These are phyloP conservation scores for Lonchura striata DNA, from an alignment of 2,113 vertebrate species.

Conservation along the genomic window DNA sequence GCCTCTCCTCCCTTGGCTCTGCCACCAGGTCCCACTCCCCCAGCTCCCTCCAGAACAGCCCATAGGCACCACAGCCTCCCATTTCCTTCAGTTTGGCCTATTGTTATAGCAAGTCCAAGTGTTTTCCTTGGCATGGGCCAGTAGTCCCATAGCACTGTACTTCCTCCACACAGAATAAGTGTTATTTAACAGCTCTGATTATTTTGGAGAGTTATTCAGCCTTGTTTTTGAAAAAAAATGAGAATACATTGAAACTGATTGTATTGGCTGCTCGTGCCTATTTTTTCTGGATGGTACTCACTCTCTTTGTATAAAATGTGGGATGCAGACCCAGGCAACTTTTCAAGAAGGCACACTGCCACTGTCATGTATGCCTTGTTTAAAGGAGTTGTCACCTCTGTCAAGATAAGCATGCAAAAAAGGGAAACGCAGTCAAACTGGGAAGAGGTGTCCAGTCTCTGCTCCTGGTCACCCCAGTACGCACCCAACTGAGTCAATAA, in stretches of 20 bases:
- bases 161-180: constrained; percentile 64
- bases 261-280: constrained; percentile 40
- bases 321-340: background rate
- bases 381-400: constrained; percentile 21
- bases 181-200: constrained; percentile 70
- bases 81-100: constrained; percentile 35
- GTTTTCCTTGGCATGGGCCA: constrained; percentile 67
- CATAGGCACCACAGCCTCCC: background rate
- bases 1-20: fast-evolving
- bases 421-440: background rate
- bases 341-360: background rate
- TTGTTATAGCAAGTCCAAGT: constrained; percentile 52
- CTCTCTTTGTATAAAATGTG: constrained; percentile 15
- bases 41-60: background rate
- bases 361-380: background rate
- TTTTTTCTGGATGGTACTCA: constrained; percentile 65
- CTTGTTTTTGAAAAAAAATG: constrained; percentile 36
- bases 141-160: background rate
- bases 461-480: background rate
- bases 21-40: fast-evolving
- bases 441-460: background rate
- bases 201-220: constrained; percentile 61
- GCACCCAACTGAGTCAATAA: background rate
- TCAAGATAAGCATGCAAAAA: background rate
- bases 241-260: constrained; percentile 50